Conservation (phyloP, 2,888 invertebrate genomes). For the Chironomus riparius region DNA sequence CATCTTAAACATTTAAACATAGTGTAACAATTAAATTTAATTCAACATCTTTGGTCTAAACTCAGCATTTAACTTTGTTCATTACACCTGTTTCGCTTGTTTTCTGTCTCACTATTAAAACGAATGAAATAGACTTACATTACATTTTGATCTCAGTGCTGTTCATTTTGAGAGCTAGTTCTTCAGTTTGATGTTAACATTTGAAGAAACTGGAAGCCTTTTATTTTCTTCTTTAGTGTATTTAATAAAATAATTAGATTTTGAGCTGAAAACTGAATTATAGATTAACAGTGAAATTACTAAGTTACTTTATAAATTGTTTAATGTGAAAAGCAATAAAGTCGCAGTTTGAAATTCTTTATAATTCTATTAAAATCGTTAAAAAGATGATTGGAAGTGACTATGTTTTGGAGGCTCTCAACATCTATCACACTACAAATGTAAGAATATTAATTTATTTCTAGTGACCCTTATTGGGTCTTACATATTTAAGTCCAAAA, state of each 20-base stretch:
- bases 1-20: neutral
- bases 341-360: too few relatives aligned
- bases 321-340: too few relatives aligned
- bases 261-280: too few relatives aligned
- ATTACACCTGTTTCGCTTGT: neutral
- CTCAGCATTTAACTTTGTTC: neutral
- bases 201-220: neutral
- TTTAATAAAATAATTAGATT: too few relatives aligned
- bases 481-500: too few relatives aligned
- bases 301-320: too few relatives aligned
- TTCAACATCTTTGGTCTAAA: neutral
- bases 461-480: slow-evolving; percentile 25
- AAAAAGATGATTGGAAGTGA: slow-evolving; percentile 65
- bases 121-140: neutral
- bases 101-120: neutral
- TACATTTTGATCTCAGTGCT: neutral
- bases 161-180: neutral
- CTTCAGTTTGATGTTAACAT: neutral
- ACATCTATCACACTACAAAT: slow-evolving; percentile 82
- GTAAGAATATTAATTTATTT: slow-evolving; percentile 43
- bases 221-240: neutral
- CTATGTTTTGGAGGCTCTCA: slow-evolving; percentile 77
- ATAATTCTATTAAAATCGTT: neutral
- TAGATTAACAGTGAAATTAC: too few relatives aligned
- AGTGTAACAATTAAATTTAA: neutral